phyloP scores from a whole-genome alignment of 2,797 vertebrate genomes.

The Malacoraja senta region DNA sequence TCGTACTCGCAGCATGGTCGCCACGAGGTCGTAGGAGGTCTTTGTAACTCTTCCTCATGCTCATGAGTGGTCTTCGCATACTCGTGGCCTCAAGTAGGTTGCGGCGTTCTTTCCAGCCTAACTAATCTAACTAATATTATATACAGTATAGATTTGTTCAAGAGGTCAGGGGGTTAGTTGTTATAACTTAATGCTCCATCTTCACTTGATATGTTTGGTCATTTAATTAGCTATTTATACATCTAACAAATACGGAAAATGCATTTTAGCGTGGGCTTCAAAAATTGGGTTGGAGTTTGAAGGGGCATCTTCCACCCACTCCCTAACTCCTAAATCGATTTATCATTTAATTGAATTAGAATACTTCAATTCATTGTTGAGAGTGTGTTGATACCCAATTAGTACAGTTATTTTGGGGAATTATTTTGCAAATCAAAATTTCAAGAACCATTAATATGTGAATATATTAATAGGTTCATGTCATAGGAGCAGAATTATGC shows the following conservation, averaged over 20 bases:
- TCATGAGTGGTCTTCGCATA: too few relatives aligned
- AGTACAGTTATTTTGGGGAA: neutral
- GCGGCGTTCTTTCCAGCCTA: too few relatives aligned
- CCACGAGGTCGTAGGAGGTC: too few relatives aligned
- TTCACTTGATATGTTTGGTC: neutral
- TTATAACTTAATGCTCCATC: neutral
- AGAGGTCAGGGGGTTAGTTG: neutral
- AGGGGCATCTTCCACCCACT: neutral
- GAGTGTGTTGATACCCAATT: neutral
- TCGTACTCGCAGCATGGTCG: too few relatives aligned
- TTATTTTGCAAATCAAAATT: neutral
- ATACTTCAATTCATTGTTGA: neutral
- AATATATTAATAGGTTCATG: too few relatives aligned
- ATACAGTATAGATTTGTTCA: neutral
- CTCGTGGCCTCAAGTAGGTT: too few relatives aligned
- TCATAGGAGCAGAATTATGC: too few relatives aligned
- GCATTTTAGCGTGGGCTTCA: neutral
- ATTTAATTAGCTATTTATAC: neutral
- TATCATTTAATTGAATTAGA: too few relatives aligned
- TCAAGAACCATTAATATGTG: neutral
- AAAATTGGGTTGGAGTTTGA: neutral
- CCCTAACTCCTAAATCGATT: too few relatives aligned
- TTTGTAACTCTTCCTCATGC: too few relatives aligned
- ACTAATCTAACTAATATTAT: neutral
- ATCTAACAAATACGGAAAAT: neutral